Percentiles rank a stretch among this genome's conserved stretches.
Conservation (phyloP, 64 coral and sea anemone species). For the Astreopora myriophthalma region DNA sequence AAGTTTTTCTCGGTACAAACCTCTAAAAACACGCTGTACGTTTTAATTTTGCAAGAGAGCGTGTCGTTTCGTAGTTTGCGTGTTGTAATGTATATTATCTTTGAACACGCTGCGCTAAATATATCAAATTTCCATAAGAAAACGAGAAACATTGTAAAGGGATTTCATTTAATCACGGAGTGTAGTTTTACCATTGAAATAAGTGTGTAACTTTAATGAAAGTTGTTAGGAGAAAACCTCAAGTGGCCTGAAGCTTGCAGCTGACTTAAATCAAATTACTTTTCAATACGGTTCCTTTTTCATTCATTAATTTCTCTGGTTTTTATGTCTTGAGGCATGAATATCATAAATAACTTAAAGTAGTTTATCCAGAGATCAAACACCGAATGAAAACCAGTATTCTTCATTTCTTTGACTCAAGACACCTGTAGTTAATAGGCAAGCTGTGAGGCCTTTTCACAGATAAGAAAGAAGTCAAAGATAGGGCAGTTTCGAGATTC, state of each 20-base stretch:
- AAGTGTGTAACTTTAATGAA: constrained; percentile 45
- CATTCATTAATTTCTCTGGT: constrained; percentile 11
- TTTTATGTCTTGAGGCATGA: background rate
- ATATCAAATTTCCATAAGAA: constrained; percentile 37
- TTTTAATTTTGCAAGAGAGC: background rate
- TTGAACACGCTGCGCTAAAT: background rate
- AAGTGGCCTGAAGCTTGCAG: background rate
- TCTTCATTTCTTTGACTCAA: background rate
- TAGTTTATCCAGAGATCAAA: background rate
- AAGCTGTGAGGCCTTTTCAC: background rate
- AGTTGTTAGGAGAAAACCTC: background rate
- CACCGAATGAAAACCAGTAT: background rate
- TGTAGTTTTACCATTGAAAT: constrained; percentile 27
- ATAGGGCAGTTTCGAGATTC: background rate
- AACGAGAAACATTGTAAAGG: background rate
- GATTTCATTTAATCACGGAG: constrained; percentile 20
- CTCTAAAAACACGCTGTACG: background rate
- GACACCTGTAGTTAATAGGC: background rate
- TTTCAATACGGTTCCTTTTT: constrained; percentile 3
- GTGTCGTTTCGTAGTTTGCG: background rate
- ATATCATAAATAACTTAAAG: background rate
- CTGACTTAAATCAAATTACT: constrained; percentile 28
- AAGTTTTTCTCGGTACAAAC: background rate
- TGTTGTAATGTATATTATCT: background rate
- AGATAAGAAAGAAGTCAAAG: background rate